Conservation (phyloP, 1,140 invertebrate genomes). For the Drosophila triauraria region DNA sequence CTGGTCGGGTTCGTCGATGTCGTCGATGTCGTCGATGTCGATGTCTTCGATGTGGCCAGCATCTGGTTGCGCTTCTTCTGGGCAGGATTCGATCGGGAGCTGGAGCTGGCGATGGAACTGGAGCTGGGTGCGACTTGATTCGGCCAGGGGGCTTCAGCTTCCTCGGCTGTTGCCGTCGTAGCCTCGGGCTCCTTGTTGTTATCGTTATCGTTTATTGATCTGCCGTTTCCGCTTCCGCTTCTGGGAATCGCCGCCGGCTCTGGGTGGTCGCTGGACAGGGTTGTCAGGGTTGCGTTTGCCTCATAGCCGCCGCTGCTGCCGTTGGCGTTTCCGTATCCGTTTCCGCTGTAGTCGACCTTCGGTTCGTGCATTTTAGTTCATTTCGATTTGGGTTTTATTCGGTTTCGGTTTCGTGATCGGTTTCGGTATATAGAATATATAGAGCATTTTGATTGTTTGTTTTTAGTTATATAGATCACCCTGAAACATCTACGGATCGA, state of each 20-base stretch:
- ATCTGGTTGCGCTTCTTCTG: conserved; percentile 31
- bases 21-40: conserved; percentile 22
- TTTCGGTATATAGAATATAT: conserved; percentile 40
- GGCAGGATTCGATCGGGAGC: conserved; percentile 31
- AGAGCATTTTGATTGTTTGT: conserved; percentile 26
- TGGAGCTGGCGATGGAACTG: conserved; percentile 20
- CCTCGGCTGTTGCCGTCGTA: conserved; percentile 38
- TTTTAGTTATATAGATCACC: conserved; percentile 36
- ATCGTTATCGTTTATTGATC: conserved; percentile 39
- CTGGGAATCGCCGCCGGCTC: conserved; percentile 26
- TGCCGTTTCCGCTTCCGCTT: conserved; percentile 23
- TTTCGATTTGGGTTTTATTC: conserved; percentile 18
- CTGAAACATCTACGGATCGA: conserved; percentile 15
- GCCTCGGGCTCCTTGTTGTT: conserved; percentile 39
- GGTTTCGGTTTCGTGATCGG: neutral
- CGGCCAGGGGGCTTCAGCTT: conserved; percentile 33
- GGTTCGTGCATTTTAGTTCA: conserved; percentile 8
- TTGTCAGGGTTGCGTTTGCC: conserved; percentile 39
- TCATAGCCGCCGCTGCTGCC: conserved; percentile 40
- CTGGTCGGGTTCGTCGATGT: conserved; percentile 26
- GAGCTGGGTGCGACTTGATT: conserved; percentile 18
- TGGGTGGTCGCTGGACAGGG: conserved; percentile 33
- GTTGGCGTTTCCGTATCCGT: conserved; percentile 44
- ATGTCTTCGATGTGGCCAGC: conserved; percentile 28
- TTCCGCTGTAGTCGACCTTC: conserved; percentile 75